Evolutionary conservation across 1,140 invertebrate genomes (phyloP), one percentile per base, ranked within the genome.

Genomic region (Drosophila melanica): DNA sequence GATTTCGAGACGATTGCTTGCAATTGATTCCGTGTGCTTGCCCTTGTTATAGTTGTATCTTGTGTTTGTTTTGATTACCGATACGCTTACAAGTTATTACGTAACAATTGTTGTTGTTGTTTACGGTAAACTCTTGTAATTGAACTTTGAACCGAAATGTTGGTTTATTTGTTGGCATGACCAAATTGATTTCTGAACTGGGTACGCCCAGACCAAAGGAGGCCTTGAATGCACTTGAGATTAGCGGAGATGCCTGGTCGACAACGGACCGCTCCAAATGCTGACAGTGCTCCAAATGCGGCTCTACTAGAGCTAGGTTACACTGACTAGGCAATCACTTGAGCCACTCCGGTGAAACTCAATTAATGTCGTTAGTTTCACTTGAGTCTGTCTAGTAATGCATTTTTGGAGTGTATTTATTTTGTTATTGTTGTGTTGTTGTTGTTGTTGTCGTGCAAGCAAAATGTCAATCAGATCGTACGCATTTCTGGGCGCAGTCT

Each of bases 401-500:
- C 55, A 58, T 30, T 41, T 48, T n/a, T 42, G 2, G 33, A 35
- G 33, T 9, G 7, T 35, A 47, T 50, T 39, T 59, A 5, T 6
- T 5, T 1, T 5, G n/a, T n/a, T n/a, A n/a, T n/a, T n/a, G n/a
- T n/a, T n/a, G n/a, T 27, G 23, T 39, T 37, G 41, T 20, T 67
- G 27, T 35, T 55, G 39, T 4, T 47, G 47, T 65, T 65, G 16
- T 55, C 30, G 51, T 27, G 27, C 62, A 8, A 47, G 51, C 30
- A 41, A 51, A 85, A 86, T 85, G 81, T 85, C 81, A 81, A 77
- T 71, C 73, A 63, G 51, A 42, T 44, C 72, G 47, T 79, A 82
- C 79, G 79, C 79, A 86, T 85, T 85, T 86, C 62, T 75, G 45
- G 81, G 81, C 80, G 81, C 81, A 84, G 81, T 82, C 23, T 47